phyloP scores from a whole-genome alignment of 2,888 invertebrate species.

The Hypsopygia costalis region DNA sequence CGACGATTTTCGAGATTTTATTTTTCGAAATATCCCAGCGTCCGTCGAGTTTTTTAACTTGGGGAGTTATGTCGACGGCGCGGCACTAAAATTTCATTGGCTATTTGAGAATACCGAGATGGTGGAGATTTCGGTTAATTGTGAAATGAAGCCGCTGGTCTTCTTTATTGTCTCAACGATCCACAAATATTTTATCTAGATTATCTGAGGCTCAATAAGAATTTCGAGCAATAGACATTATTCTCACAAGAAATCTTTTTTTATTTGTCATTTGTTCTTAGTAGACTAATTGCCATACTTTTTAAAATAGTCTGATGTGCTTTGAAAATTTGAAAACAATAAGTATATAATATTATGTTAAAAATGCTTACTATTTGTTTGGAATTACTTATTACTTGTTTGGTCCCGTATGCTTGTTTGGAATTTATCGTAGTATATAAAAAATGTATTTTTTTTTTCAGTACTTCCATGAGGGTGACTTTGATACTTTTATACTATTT shows the following conservation, averaged over 20 bases:
- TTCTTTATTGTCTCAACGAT: slow-evolving; percentile 5
- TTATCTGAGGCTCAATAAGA: background rate
- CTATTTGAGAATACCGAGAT: slow-evolving; percentile 38
- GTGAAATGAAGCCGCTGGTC: slow-evolving; percentile 11
- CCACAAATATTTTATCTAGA: slow-evolving; percentile 5
- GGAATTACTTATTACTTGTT: too few species aligned
- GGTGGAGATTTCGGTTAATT: slow-evolving; percentile 24
- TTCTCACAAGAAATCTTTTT: background rate
- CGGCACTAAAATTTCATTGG: slow-evolving; percentile 55
- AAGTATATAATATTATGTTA: too few species aligned
- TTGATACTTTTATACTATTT: too few species aligned
- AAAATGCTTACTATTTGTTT: too few species aligned
- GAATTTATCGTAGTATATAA: too few species aligned
- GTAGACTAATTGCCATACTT: too few species aligned
- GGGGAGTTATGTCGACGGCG: slow-evolving; percentile 46
- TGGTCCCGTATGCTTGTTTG: too few species aligned
- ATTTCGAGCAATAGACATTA: background rate
- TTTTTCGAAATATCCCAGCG: slow-evolving; percentile 26
- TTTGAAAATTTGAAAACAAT: too few species aligned
- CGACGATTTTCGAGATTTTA: slow-evolving; percentile 30
- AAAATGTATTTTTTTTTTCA: too few species aligned
- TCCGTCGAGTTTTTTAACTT: slow-evolving; percentile 32
- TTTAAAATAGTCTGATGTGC: too few species aligned
- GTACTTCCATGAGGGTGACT: too few species aligned
- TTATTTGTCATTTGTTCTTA: too few species aligned